Evolutionary conservation across 2,113 vertebrate genomes (phyloP).

Genomic region (Seriola aureovittata): DNA sequence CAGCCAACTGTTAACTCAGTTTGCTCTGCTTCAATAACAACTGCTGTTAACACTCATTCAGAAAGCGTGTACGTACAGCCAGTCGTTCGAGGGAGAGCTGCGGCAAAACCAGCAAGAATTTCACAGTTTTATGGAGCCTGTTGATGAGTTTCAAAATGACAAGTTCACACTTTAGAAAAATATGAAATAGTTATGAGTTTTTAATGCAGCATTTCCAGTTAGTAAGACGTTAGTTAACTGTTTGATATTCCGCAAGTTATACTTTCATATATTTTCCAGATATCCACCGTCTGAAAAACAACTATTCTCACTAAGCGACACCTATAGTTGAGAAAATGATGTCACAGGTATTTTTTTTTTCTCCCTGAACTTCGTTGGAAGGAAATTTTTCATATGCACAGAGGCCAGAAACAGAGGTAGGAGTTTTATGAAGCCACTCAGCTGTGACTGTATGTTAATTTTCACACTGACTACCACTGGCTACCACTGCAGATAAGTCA

Average conservation of each 20-base stretch:
- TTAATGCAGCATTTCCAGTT: neutral
- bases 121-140: neutral
- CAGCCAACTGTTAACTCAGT: slow-evolving; percentile 54
- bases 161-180: neutral
- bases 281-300: neutral
- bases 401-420: neutral
- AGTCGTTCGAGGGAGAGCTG: too few relatives aligned
- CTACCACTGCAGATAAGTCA: slow-evolving; percentile 50
- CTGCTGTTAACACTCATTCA: slow-evolving; percentile 34
- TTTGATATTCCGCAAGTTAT: neutral
- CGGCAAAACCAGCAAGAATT: too few relatives aligned
- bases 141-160: neutral
- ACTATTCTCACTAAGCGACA: neutral
- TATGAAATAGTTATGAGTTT: neutral
- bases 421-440: neutral
- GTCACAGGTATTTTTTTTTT: neutral
- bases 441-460: slow-evolving; percentile 58
- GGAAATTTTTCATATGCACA: neutral
- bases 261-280: neutral
- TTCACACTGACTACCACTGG: neutral
- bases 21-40: slow-evolving; percentile 43
- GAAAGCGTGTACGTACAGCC: neutral
- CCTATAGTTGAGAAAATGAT: too few relatives aligned
- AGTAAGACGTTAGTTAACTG: too few relatives aligned
- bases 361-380: neutral